Evolutionary conservation across 2,888 invertebrate species (phyloP), one percentile per base, ranked within the genome.

Genomic region (Panopea generosa): DNA sequence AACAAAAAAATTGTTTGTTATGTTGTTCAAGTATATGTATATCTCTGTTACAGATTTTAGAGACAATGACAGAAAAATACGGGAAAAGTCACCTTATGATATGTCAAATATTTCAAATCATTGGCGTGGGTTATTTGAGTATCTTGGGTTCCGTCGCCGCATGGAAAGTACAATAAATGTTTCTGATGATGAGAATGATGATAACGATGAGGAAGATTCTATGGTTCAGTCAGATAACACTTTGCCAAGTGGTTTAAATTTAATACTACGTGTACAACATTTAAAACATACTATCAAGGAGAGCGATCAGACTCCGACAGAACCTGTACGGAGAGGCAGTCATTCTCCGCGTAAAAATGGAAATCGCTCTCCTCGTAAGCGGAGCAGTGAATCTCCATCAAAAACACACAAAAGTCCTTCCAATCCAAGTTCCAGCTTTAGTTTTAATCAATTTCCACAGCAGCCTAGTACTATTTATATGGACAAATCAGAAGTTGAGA

Each of bases 391-490:
- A 18, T 62, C 72, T 2, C 56, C 66, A 6, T 43, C 61, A 9
- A 75, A 52, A 24, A 59, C 65, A 14, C 61, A 53, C 45, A 53
- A 57, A 18, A 65, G 45, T 69, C n/a, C 40, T 14, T 71, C 75
- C 0, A 50, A 50, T 40, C 61, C 73, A 11, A 68, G 55, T 49
- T 66, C 66, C 9, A 57, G 43, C 56, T 81, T 81, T 53, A 62
- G 47, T 22, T 22, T 71, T 3, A 77, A 74, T 26, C 68, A 71
- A 50, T 70, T 76, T 65, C 76, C 83, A 1, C 81, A 82, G 24
- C 86, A 87, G 57, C 84, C 88, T 3, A 82, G 85, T 20, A 85
- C 83, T 24, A 82, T 90, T 11, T 89, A 86, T 75, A 85, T 89
- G 20, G 86, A 86, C 49, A 77, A 77, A 18, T 73, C 84, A 18